Base-by-base conservation (phyloP, 2,888 invertebrate genomes). In the Athalia cordata region DNA sequence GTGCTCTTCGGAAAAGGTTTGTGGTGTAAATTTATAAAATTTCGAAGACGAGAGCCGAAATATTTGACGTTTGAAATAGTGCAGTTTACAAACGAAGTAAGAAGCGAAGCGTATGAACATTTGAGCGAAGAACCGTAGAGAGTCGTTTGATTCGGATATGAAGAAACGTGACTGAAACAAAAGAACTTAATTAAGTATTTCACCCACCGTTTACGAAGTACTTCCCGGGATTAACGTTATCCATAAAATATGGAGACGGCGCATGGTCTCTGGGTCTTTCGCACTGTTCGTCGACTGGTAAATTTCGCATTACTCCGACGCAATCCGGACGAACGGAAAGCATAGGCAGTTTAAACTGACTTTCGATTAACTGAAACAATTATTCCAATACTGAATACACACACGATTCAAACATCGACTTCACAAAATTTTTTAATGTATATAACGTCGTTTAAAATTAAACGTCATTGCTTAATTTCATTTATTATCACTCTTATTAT, bases 301-400 rank as follows among this genome's bases (percentile, higher is more conserved):
- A 86, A 85, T 93, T 93, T 80, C 93, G 91, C 83, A 93, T 90
- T 80, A 94, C 92, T 13, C 94, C 95, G 55, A 93, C 93, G 82
- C 93, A 93, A 90, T 95, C 94, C 13, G 94, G 94, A 74, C 94
- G 91, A 0, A 95, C 95, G 68, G 92, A 92, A 64, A 93, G 90
- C 80, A 96, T 86, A 0, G 96, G 96, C 6, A 95, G 88, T 85
- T 94, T 94, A 88, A 95, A 95, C 82, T 93, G 92, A 43, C 94
- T 94, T 84, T 93, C 92, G 8, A 94, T 93, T 70, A 95, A 91
- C 95, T 95, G 86, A 13, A 84, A 83, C 79, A 50, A 77, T 65
- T 77, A 49, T 55, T 52, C 9, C 57, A 77, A 90, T n/a, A n/a
- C n/a, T n/a, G n/a, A n/a, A n/a, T 89, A 3, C 86, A 86, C 86